Conservation (phyloP, 2,113 vertebrate species). For the Neodon shergylaensis region DNA sequence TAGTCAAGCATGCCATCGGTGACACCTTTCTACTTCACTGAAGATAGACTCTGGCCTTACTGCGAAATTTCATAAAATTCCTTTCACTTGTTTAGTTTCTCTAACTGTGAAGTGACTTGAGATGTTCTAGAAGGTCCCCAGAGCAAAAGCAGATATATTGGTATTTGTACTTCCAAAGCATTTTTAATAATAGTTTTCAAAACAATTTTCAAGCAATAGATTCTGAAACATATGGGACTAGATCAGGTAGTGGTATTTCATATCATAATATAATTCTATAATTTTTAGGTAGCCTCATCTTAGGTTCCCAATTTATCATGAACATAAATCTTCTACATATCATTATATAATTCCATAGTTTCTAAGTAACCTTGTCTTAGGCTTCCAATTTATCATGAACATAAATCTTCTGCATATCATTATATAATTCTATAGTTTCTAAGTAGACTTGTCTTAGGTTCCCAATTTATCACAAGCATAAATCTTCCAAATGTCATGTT, state of each 20-base stretch:
- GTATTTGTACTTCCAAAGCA: conserved; percentile 34
- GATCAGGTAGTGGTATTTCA: not conserved
- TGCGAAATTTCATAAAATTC: not conserved
- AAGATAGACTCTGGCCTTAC: not conserved
- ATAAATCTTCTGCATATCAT: not conserved
- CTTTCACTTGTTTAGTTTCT: conserved; percentile 7
- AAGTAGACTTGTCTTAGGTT: conserved; percentile 30
- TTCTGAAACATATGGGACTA: conserved; percentile 45
- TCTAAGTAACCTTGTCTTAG: conserved; percentile 50
- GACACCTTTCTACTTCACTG: not conserved
- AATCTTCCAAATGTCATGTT: conserved; percentile 71
- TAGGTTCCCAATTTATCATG: conserved; percentile 43
- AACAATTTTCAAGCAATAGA: conserved; percentile 43
- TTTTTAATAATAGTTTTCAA: conserved; percentile 57
- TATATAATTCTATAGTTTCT: conserved; percentile 57
- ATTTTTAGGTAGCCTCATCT: conserved; percentile 50
- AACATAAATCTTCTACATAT: conserved; percentile 9
- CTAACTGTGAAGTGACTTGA: conserved; percentile 51
- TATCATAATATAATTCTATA: conserved; percentile 21
- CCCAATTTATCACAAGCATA: conserved; percentile 52
- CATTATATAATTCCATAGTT: conserved; percentile 33
- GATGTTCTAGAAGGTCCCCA: conserved; percentile 39
- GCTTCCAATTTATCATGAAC: conserved; percentile 43
- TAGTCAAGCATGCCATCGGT: not conserved
- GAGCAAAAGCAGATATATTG: conserved; percentile 50